Evolutionary conservation across 2,113 vertebrate species (phyloP), one percentile per base, ranked within the genome.

Genomic region (Callorhinus ursinus): DNA sequence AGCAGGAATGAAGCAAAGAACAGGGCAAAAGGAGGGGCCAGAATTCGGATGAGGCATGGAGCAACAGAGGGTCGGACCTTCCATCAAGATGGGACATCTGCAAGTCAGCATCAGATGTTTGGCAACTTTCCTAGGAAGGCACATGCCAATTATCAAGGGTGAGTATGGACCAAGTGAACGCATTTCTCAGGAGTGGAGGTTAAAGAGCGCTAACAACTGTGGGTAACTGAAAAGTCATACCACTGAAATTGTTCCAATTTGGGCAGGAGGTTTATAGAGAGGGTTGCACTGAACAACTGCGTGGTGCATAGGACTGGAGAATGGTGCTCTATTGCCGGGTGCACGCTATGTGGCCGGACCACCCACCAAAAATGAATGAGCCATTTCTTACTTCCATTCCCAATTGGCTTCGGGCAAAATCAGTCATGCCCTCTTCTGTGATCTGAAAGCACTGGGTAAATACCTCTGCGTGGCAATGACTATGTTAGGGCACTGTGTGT

Each of bases 241-340:
- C 46, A 36, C 19, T 71, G 31, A 88, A 92, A 91, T 4, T 39
- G 24, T 5, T 96, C 53, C n/a, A n/a, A 0, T 67, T 14, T 7
- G 6, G 36, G 65, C 0, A 28, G 57, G 53, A 83, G 24, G 71
- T 51, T 39, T 28, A 57, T 2, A 89, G 10, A 69, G 1, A 76
- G 51, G 0, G 7, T 9, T 65, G 3, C 18, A 31, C 21, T 33
- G 4, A 14, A 67, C 1, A n/a, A 14, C 12, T 55, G 36, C 2
- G 0, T 76, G 1, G 42, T 2, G 4, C 0, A 0, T 7, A 33
- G 14, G 55, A 4, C 51, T 81, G 31, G 5, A 67, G 36, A 63
- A 51, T 16, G 19, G 36, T 11, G 3, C 49, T 42, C 79, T 21
- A 11, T 1, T 28, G 8, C 19, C 39, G 15, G 46, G 3, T 16